Evolutionary conservation across 64 coral and sea anemone genomes (phyloP), one percentile per base, ranked within the genome.

Genomic region (Montipora sp.): DNA sequence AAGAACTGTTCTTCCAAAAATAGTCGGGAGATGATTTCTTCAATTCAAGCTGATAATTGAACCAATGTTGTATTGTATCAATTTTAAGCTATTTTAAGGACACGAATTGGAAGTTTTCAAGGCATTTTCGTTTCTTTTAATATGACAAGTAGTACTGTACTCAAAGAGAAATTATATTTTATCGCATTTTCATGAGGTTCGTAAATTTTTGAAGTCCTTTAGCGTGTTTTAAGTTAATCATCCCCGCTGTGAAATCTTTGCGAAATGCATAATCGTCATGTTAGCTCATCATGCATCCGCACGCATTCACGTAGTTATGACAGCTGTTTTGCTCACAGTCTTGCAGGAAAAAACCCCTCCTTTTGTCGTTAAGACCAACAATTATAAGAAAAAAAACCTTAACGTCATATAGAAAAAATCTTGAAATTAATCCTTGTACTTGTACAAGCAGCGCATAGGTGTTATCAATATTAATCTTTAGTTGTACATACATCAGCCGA

Each of bases 1-100:
- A 6, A 91, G 98, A 92, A 99, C 98, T 92, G 98, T 99, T 47
- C 87, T 99, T 7, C 98, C 98, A 57, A 99, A 99, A 94, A 99
- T 99, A 85, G 86, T 96, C 13, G 95, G 95, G 48, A 94, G 95
- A 89, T 98, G 76, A 92, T 92, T 63, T 77, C 27, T 12, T 48
- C 46, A 20, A 75, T 76, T 76, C 20, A 58, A 4, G 50, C n/a
- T 77, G 7, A 59, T 66, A 77, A 9, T 21, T 77, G 49, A 21
- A 77, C 23, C 47, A 48, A 51, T 48, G 47, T 85, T 67, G 58
- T 63, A 46, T 83, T 66, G 24, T 70, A 5, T 1, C 47, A 72
- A 12, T 72, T 60, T 84, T 5, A 49, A 6, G 15, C 47, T 51
- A 12, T 72, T 60, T 84, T 5, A 49, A 6, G 15, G 45, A 78